These are phyloP conservation scores for Verasper variegatus DNA, from an alignment of 2,113 vertebrate species.

Conservation along the genomic window DNA sequence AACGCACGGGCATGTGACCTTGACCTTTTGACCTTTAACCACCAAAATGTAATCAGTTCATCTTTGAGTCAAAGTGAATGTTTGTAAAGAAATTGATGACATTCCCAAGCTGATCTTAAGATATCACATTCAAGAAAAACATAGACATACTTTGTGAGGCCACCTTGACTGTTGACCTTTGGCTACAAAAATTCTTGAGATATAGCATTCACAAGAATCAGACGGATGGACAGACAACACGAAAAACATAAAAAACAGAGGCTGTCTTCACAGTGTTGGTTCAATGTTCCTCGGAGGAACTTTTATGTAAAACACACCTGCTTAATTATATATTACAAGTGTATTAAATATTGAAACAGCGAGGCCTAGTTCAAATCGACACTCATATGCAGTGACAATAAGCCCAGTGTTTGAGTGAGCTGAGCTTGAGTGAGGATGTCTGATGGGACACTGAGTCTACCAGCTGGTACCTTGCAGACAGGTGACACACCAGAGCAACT, in stretches of 20 bases:
- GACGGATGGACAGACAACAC: background rate
- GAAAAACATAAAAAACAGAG: background rate
- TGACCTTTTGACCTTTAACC: no score
- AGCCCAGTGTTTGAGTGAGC: background rate
- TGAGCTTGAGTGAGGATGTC: background rate
- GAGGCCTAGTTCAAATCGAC: conserved; percentile 31
- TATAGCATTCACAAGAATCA: no score
- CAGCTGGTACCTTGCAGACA: background rate
- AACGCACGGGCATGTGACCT: no score
- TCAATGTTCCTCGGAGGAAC: conserved; percentile 37
- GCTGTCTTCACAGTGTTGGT: conserved; percentile 10
- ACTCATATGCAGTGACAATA: conserved; percentile 22
- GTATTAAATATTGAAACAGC: conserved; percentile 70
- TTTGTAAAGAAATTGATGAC: no score
- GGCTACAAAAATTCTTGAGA: no score
- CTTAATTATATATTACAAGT: conserved; percentile 69
- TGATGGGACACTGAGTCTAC: background rate
- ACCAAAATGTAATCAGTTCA: no score
- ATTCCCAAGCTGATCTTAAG: no score
- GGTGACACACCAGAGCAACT: background rate
- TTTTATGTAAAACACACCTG: conserved; percentile 66
- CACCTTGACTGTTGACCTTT: no score
- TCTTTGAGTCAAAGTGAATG: no score
- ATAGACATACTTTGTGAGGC: no score
- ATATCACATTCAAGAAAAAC: no score